Evolutionary conservation across 2,888 invertebrate genomes (phyloP), one percentile per base, ranked within the genome.

Genomic region (Philhelius pedissequus): DNA sequence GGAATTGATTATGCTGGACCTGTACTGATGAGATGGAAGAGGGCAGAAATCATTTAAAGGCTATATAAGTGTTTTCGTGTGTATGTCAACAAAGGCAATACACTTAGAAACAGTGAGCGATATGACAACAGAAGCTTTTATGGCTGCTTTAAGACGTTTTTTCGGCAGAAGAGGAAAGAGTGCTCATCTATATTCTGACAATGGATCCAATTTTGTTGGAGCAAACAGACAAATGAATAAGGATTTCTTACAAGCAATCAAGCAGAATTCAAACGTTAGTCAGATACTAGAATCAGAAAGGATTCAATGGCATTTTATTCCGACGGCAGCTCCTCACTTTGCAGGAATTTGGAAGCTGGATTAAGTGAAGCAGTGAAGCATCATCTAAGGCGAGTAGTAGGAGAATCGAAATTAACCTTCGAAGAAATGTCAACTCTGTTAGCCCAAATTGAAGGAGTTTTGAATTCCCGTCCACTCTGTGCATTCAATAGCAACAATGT

Each of bases 51-150:
- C 68, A 2, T 75, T 45, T 22, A 84, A 86, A 60, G 71, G 83
- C 9, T 77, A 84, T 15, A n/a, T 84, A 9, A 54, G 70, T 8
- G 68, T 80, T 13, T 77, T 86, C 50, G 66, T 76, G 7, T 83
- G 79, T 27, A 69, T 86, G 69, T 15, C 78, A 11, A 81, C 81
- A 5, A 73, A 71, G 18, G 76, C 73, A 6, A 58, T 80, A 25
- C 64, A 69, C 64, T 25, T 86, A 50, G 81, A 81, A 52, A 48
- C 70, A 11, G 75, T 78, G 4, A 81, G 77, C 32, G 74, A 76
- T 11, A 22, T 80, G n/a, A 77, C 77, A 25, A 58, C 68, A 58
- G 62, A 73, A 70, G 77, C 60, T 9, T 73, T 76, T 43, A 38
- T 71, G 8, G 86, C 77, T 38, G 60, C 79, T 2, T 43, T 69